Evolutionary conservation across 2,888 invertebrate species (phyloP), one percentile per base, ranked within the genome.

Genomic region (Stenichneumon culpator): DNA sequence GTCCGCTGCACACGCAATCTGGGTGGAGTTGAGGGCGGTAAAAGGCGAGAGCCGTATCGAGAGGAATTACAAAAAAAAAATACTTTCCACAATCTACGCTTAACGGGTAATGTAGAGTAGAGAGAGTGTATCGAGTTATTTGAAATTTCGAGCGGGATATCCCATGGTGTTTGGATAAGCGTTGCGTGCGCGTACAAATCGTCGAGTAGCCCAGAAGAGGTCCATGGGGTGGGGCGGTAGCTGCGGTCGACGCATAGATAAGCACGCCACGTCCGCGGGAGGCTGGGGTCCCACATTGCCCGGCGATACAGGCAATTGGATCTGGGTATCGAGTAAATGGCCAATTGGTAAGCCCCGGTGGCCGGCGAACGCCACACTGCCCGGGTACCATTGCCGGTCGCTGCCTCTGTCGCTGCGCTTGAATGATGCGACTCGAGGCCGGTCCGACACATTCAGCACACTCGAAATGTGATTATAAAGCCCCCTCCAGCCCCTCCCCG

Each of bases 391-490:
- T 70, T 69, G 54, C 78, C 75, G 47, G 19, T 65, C 36, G 60
- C 2, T n/a, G 6, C 7, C 25, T 32, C 47, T 47, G 69, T 44
- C 39, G 57, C 72, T 73, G 69, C 39, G 47, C 57, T 75, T 82
- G 85, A 85, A 82, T 72, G 85, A 79, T 84, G 82, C 65, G 84
- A 72, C 25, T 73, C 72, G 79, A 77, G 75, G 5, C 32, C 16
- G 60, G 32, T 6, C 28, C 60, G 44, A 44, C 60, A 63, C 60
- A 63, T 63, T 32, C 60, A 32, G 60, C 60, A 28, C 60, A 83
- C 87, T 87, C 88, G 88, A 90, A 91, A 91, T 87, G 88, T 90
- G 90, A 92, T 92, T 92, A 92, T 92, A 92, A 92, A 92, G 90
- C 90, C 44, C 16, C 44, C 44, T 39, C 39, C 39, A 11, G 16